Conservation (phyloP, 2,888 invertebrate species). For the Amphipoea lucens region DNA sequence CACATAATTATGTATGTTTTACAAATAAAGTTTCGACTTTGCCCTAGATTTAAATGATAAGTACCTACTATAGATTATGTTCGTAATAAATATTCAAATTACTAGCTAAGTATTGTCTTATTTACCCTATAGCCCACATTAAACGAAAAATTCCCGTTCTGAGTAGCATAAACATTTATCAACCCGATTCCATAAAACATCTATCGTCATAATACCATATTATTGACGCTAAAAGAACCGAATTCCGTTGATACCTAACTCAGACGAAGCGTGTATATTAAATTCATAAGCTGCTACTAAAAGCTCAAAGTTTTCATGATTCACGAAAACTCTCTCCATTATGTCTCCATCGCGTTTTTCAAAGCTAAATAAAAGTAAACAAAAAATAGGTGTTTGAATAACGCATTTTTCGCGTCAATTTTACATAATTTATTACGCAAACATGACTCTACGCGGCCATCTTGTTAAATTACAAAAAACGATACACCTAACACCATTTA, state of each 20-base stretch:
- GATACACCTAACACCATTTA: slow-evolving; percentile 64
- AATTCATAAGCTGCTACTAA: slow-evolving; percentile 62
- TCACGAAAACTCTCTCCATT: slow-evolving; percentile 58
- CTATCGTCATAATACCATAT: slow-evolving; percentile 50
- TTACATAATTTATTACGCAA: slow-evolving; percentile 78
- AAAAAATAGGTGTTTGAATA: slow-evolving; percentile 69
- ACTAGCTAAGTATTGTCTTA: not conserved
- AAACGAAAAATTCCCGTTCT: not conserved
- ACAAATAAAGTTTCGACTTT: not conserved
- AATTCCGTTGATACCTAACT: slow-evolving; percentile 53
- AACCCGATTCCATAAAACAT: slow-evolving; percentile 48
- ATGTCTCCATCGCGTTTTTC: slow-evolving; percentile 63
- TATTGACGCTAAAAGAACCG: slow-evolving; percentile 55
- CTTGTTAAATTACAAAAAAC: slow-evolving; percentile 67
- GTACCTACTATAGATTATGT: not conserved
- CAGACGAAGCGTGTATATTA: slow-evolving; percentile 58
- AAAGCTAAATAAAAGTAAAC: slow-evolving; percentile 69
- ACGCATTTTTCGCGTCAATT: slow-evolving; percentile 75
- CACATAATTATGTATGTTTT: not conserved
- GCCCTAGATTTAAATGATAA: not conserved
- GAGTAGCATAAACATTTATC: slow-evolving; percentile 30
- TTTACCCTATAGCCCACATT: too few species aligned
- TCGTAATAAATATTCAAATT: not conserved
- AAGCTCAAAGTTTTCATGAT: slow-evolving; percentile 59
- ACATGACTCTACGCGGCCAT: slow-evolving; percentile 75